Evolutionary conservation across 2,797 vertebrate genomes (phyloP).

Genomic region (Hirundo rustica): DNA sequence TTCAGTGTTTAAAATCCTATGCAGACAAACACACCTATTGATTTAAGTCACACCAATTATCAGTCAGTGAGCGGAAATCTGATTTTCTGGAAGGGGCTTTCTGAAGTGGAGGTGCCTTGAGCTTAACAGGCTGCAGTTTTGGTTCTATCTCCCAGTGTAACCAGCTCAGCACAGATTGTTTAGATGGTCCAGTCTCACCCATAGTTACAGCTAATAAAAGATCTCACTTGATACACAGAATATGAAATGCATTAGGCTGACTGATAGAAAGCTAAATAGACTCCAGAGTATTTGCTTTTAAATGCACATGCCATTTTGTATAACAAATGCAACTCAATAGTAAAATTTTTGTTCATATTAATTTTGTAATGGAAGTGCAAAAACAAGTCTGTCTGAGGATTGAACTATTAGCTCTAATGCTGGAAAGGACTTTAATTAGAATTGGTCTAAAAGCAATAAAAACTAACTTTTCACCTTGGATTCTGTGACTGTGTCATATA

Average conservation of each 20-base stretch:
- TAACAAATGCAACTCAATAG: neutral
- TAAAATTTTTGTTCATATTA: neutral
- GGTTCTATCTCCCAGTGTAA: neutral
- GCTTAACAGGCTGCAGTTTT: neutral
- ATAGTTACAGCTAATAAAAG: neutral
- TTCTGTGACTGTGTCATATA: neutral
- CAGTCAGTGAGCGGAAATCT: neutral
- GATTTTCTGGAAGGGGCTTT: neutral
- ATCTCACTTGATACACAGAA: neutral
- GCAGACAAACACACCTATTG: neutral
- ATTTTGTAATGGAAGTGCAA: neutral
- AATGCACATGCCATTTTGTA: neutral
- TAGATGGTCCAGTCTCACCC: neutral
- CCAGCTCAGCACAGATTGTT: neutral
- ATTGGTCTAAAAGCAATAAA: neutral
- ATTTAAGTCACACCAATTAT: neutral
- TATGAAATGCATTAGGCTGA: neutral
- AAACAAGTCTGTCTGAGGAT: neutral
- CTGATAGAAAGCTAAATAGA: neutral
- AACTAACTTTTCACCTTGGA: neutral
- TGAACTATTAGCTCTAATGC: neutral
- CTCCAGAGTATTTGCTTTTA: conserved; percentile 9
- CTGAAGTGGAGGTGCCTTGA: neutral
- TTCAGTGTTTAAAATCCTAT: neutral
- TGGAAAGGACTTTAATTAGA: neutral